These are phyloP conservation scores for Sebastes itinus DNA, from an alignment of 2,797 vertebrate species.

Conservation along the genomic window DNA sequence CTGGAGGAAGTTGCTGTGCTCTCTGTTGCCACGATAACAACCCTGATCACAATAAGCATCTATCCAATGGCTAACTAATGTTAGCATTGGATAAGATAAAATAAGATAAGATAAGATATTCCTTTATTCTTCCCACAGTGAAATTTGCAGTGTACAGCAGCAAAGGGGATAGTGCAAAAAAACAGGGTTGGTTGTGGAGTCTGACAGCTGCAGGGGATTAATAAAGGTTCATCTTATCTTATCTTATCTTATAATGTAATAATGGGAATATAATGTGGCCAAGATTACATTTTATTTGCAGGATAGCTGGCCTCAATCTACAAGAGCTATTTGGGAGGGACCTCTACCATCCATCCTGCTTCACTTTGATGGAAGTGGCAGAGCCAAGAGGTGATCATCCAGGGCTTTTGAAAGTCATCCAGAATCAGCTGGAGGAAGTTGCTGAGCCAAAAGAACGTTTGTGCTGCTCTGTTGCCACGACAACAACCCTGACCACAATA, in stretches of 20 bases:
- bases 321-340: neutral
- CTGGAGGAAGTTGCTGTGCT: constrained; percentile 19
- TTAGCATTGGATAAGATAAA: neutral
- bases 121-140: too few species aligned
- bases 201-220: too few species aligned
- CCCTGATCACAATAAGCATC: constrained; percentile 12
- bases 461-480: constrained; percentile 39
- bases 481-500: constrained; percentile 34
- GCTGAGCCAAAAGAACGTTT: neutral
- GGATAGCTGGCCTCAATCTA: neutral
- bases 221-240: too few species aligned
- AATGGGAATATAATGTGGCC: neutral
- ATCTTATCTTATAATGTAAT: too few species aligned
- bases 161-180: too few species aligned
- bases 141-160: too few species aligned
- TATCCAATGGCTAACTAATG: neutral
- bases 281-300: neutral
- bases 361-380: neutral
- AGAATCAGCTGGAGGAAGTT: constrained; percentile 30
- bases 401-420: neutral
- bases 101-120: too few species aligned
- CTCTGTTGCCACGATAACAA: constrained; percentile 47
- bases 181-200: too few species aligned
- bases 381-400: neutral
- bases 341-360: neutral